Conservation (phyloP, 2,113 vertebrate species). For the Anolis carolinensis region DNA sequence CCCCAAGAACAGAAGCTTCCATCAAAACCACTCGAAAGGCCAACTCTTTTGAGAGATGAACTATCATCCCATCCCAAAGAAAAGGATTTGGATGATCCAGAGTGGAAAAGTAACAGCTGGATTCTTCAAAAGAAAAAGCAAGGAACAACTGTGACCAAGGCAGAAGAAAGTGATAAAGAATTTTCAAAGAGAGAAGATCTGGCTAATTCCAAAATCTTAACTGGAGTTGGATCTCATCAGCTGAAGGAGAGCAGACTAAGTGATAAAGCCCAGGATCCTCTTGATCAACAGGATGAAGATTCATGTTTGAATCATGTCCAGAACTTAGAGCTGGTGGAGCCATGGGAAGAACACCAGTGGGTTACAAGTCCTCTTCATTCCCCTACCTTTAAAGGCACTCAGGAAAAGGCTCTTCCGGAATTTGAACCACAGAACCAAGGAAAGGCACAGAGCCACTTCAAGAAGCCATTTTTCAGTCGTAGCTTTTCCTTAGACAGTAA, state of each 20-base stretch:
- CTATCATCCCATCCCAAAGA: constrained; percentile 40
- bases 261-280: constrained; percentile 74
- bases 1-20: constrained; percentile 53
- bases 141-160: constrained; percentile 15
- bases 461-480: constrained; percentile 78
- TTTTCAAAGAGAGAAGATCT: constrained; percentile 35
- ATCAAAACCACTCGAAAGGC: constrained; percentile 30
- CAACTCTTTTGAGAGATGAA: constrained; percentile 40
- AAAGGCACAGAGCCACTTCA: constrained; percentile 60
- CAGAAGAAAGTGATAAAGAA: constrained; percentile 47
- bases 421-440: constrained; percentile 57
- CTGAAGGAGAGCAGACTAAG: constrained; percentile 52
- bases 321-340: constrained; percentile 89
- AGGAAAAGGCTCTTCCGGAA: constrained; percentile 65
- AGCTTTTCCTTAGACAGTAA: constrained; percentile 82
- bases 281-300: constrained; percentile 84
- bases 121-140: constrained; percentile 43
- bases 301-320: constrained; percentile 75
- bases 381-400: constrained; percentile 84
- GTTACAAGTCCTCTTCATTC: constrained; percentile 96
- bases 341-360: constrained; percentile 96
- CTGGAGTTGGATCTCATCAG: constrained; percentile 51
- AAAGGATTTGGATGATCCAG: constrained; percentile 27
- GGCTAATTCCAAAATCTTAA: constrained; percentile 35
- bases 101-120: constrained; percentile 35